These are phyloP conservation scores for Lasiurus cinereus DNA, from an alignment of 2,113 vertebrate genomes.

Conservation along the genomic window DNA sequence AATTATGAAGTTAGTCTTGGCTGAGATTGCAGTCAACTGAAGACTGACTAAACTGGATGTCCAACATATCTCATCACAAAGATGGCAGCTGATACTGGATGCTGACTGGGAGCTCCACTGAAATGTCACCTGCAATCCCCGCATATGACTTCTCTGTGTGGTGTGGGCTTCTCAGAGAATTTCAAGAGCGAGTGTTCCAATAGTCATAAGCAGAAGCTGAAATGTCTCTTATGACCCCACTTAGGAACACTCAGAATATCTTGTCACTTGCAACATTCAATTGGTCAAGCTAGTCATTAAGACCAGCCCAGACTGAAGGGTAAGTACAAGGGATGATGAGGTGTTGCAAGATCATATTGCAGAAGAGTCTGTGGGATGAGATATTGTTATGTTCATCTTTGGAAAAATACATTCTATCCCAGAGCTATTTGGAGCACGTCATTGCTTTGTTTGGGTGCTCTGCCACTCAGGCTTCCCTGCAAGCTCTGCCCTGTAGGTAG, in stretches of 20 bases:
- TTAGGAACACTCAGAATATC: background rate
- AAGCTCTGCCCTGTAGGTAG: background rate
- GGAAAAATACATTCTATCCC: conserved; percentile 40
- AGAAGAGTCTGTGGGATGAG: conserved; percentile 36
- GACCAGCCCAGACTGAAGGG: background rate
- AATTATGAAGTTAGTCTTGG: background rate
- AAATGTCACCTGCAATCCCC: background rate
- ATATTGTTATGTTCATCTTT: background rate
- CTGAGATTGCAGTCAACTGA: background rate
- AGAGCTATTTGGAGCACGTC: background rate
- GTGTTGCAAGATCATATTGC: conserved; percentile 44
- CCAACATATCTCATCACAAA: background rate
- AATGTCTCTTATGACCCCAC: background rate
- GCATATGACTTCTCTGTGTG: background rate
- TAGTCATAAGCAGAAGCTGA: background rate
- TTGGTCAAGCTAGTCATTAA: conserved; percentile 17
- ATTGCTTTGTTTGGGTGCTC: background rate
- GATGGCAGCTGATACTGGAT: background rate
- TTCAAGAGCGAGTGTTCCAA: background rate
- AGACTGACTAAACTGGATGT: background rate
- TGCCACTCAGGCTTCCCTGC: background rate
- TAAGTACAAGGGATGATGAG: background rate
- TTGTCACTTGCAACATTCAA: background rate
- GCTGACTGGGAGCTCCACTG: background rate
- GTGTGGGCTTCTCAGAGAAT: conserved; percentile 21